These are phyloP conservation scores for Platycheirus albimanus DNA, from an alignment of 2,888 invertebrate species.

Conservation along the genomic window DNA sequence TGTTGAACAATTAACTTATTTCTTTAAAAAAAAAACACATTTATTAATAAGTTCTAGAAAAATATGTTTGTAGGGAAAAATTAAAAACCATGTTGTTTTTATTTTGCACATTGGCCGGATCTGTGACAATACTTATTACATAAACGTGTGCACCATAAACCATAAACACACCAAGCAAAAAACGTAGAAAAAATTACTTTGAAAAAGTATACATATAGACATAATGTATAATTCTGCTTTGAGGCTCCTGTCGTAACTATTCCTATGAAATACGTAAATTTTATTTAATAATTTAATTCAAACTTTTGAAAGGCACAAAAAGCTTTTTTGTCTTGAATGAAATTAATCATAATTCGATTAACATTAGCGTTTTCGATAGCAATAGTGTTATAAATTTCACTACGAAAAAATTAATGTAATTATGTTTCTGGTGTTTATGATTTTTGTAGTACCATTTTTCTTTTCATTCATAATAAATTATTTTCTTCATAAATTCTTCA, in stretches of 20 bases:
- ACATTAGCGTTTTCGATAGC: no score
- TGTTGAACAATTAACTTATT: conserved; percentile 68
- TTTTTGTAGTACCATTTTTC: conserved; percentile 20
- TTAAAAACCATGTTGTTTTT: conserved; percentile 23
- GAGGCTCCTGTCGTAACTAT: conserved; percentile 66
- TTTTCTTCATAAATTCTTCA: conserved; percentile 57
- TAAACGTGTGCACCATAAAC: conserved; percentile 19
- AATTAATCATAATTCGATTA: no score
- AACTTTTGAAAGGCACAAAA: conserved; percentile 1
- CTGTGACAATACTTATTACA: conserved; percentile 59
- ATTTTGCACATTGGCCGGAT: conserved; percentile 64
- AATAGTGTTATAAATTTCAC: no score
- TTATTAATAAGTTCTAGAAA: conserved; percentile 66
- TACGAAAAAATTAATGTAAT: no score
- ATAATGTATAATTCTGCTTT: conserved; percentile 34
- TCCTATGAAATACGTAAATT: conserved; percentile 56
- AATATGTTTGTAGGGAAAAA: conserved; percentile 61
- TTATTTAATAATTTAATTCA: conserved; percentile 51
- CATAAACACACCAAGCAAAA: conserved; percentile 14
- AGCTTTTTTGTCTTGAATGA: conserved; percentile 1
- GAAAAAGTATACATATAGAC: conserved; percentile 3
- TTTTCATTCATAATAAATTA: conserved; percentile 64
- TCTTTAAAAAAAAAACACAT: conserved; percentile 27
- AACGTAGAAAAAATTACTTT: conserved; percentile 12
- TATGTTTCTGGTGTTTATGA: conserved; percentile 6